Evolutionary conservation across 2,888 invertebrate genomes (phyloP), one percentile per base, ranked within the genome.

Genomic region (Cacoxenus indagator): DNA sequence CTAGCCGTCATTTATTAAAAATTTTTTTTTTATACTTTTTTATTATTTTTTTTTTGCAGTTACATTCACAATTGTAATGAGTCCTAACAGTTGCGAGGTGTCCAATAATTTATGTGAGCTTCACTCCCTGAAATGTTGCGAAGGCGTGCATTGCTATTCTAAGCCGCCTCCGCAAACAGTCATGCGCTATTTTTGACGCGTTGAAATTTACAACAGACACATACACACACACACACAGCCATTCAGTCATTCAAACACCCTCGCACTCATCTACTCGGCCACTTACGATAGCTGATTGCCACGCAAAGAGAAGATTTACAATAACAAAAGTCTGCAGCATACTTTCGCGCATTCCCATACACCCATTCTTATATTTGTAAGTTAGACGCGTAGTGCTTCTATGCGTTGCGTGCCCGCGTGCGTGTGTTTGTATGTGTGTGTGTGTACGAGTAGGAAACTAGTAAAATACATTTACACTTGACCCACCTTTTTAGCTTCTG

Each of bases 401-500:
- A 62, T 55, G n/a, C 45, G 43, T n/a, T n/a, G n/a, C n/a, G n/a
- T n/a, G n/a, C n/a, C n/a, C n/a, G n/a, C n/a, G n/a, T 62, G 59
- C 43, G 65, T 66, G 45, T 43, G 51, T 37, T 4, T 54, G 51
- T 37, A 66, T 62, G 65, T 65, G 70, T 64, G 43, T 54, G 54
- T 54, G 31, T 72, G 69, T 67, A 64, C 76, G 81, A 81, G 83
- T 76, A 75, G 67, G 76, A 70, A 78, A 80, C 76, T 78, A 81
- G 78, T 81, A 74, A 81, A 80, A 77, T 72, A 72, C 74, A 74
- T 78, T 78, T 84, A 78, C 85, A 84, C 86, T 86, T 86, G 86
- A 85, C 86, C 85, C 85, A 86, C 85, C 85, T 86, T 82, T 75
- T 78, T 57, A 57, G 57, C 57, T 29, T 27, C 27, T 29, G 57